These are phyloP conservation scores for Norana najaformis DNA, from an alignment of 2,888 invertebrate species.

Conservation along the genomic window DNA sequence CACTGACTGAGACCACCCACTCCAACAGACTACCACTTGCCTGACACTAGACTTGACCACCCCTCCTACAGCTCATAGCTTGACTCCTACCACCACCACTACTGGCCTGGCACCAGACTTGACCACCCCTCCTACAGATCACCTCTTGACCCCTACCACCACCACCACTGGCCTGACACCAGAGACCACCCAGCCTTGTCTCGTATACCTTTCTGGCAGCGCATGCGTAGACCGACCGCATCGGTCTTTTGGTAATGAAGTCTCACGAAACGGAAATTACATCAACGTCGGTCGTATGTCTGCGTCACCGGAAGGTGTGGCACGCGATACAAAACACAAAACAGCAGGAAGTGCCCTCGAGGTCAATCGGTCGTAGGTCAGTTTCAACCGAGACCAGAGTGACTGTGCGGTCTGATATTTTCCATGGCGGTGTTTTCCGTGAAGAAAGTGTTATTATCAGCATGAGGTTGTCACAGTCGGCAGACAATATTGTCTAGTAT, in stretches of 20 bases:
- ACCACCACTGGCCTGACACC: not conserved
- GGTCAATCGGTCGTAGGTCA: not conserved
- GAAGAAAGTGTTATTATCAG: not conserved
- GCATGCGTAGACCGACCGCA: not conserved
- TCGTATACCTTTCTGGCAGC: not conserved
- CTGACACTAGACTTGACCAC: too few relatives aligned
- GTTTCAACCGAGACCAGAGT: not conserved
- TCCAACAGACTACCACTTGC: too few relatives aligned
- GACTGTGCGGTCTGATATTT: not conserved
- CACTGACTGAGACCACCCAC: too few relatives aligned
- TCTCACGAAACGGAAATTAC: not conserved
- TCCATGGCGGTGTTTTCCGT: not conserved
- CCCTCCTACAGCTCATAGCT: too few relatives aligned
- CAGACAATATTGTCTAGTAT: too few relatives aligned
- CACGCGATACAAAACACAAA: not conserved
- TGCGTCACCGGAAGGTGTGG: not conserved
- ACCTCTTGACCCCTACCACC: not conserved
- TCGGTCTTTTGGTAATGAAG: not conserved
- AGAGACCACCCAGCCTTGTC: not conserved
- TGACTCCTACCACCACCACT: not conserved
- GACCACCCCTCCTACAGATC: not conserved
- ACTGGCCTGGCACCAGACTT: not conserved
- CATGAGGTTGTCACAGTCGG: not conserved
- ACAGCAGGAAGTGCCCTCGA: not conserved
- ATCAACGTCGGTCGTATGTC: not conserved